Conservation (phyloP, 2,113 vertebrate genomes). For the Vireo altiloquus region DNA sequence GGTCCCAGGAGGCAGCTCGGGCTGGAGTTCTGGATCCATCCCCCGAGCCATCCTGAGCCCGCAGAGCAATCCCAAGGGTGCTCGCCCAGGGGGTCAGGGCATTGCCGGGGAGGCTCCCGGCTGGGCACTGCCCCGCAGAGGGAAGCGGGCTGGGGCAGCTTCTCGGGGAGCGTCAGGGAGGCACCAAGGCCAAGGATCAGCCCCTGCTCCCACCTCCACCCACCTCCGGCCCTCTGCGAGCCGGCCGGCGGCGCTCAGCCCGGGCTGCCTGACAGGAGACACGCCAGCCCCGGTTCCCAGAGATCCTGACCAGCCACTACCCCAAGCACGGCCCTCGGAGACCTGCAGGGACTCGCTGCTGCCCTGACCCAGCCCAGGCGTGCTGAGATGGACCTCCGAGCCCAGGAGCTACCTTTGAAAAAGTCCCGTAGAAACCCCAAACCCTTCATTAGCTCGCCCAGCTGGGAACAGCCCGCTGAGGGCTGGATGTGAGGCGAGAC, state of each 20-base stretch:
- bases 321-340: background rate
- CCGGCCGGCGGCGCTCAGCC: background rate
- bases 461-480: background rate
- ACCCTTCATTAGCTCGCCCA: background rate
- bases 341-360: background rate
- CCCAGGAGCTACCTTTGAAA: background rate
- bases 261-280: background rate
- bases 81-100: background rate
- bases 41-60: background rate
- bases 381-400: background rate
- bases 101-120: background rate
- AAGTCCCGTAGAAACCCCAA: background rate
- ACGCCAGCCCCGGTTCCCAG: background rate
- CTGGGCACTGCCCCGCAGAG: background rate
- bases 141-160: background rate
- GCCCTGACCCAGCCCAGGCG: background rate
- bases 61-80: background rate
- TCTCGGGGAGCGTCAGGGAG: rapidly evolving
- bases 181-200: background rate
- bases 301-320: background rate
- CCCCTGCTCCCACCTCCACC: background rate
- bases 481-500: background rate
- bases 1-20: background rate
- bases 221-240: background rate
- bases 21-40: background rate